Evolutionary conservation across 2,888 invertebrate genomes (phyloP).

Genomic region (Habrosyne pyritoides): DNA sequence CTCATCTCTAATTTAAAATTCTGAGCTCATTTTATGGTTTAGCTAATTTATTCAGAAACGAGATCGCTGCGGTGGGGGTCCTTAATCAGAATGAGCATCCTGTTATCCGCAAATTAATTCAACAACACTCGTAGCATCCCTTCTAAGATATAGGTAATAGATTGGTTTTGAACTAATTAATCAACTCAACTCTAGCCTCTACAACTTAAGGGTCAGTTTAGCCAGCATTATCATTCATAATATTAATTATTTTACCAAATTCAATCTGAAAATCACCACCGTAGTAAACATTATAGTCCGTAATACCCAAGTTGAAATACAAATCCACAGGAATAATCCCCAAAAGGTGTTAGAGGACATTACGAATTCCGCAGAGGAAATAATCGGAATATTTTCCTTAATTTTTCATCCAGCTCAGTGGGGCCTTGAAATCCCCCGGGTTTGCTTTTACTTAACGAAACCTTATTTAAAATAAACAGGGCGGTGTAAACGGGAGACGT

Average conservation of each 20-base stretch:
- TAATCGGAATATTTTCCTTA: conserved; percentile 67
- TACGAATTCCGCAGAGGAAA: conserved; percentile 40
- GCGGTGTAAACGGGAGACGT: conserved; percentile 75
- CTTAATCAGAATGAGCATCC: conserved; percentile 20
- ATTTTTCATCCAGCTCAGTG: conserved; percentile 73
- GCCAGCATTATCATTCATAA: neutral
- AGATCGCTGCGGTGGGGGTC: conserved; percentile 9
- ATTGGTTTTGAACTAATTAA: conserved; percentile 14
- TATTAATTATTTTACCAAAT: neutral
- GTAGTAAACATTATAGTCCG: neutral
- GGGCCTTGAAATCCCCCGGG: conserved; percentile 58
- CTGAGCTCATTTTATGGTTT: conserved; percentile 2
- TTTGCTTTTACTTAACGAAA: conserved; percentile 77
- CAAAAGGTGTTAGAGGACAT: conserved; percentile 31
- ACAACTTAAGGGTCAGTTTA: neutral
- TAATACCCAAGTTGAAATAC: neutral
- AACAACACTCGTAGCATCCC: conserved; percentile 17
- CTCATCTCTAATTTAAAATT: neutral
- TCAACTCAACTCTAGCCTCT: neutral
- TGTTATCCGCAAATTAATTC: conserved; percentile 33
- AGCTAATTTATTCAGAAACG: neutral
- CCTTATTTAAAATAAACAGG: conserved; percentile 81
- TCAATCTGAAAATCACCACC: neutral
- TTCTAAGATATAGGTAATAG: conserved; percentile 19
- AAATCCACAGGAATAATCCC: conserved; percentile 1